Base-by-base conservation (phyloP, 2,113 vertebrate genomes). In the Hippocampus zosterae region DNA sequence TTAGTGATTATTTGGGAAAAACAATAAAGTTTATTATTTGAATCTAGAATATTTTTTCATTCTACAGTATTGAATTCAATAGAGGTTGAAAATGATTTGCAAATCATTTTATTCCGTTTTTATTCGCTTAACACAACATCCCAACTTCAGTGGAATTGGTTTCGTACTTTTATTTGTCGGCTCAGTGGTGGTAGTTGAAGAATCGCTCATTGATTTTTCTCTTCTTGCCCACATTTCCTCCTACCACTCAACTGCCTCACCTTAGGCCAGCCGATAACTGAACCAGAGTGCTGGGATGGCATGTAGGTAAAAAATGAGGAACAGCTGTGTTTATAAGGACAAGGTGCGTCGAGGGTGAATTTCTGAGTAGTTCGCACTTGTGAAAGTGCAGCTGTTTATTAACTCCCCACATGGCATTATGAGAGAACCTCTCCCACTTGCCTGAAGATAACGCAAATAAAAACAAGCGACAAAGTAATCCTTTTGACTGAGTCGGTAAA, bases 271-370 rank as follows among this genome's bases (percentile, higher is more conserved):
- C 59, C 59, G 65, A 64, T 72, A 37, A 65, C 72, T 71, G 66
- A 64, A 70, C 59, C 62, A 72, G 68, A 60, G 46, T 44, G 33
- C 74, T 46, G 46, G 70, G 48, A 69, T 77, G 67, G 40, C 40
- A 72, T 78, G 74, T 77, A 50, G 50, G 55, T 55, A 23, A 44
- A 44, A 64, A 44, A 64, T 64, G 13, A 42, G 23, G 19, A 44
- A 15, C 29, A 56, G 59, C 27, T 61, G 50, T 65, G 69, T 80
- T 80, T 85, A 72, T 73, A 27, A 71, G 70, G 59, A 68, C 72
- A 79, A 73, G 71, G 70, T 83, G 71, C 81, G 74, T 74, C 73
- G 87, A 80, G 77, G 68, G 37, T 68, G 62, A 74, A 81, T 87
- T 70, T 78, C 66, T 27, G 8, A 23, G 48, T 52, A 61, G 79